A percentile compares a stretch with the other conserved stretches of the same genome.
These are phyloP conservation scores for Epirrhoe tristata DNA, from an alignment of 2,888 invertebrate species.

Conservation along the genomic window DNA sequence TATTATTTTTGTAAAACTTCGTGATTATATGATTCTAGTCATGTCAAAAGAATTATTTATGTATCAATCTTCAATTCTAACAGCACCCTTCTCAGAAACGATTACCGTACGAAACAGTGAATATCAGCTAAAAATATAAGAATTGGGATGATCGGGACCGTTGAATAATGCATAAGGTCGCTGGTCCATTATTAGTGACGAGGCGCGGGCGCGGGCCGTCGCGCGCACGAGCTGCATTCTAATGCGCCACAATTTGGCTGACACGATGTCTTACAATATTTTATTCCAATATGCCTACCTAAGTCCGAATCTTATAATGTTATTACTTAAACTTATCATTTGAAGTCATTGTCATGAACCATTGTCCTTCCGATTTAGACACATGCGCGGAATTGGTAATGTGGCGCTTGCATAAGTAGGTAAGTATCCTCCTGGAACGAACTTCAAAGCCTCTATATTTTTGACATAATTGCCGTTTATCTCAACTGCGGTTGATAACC, in stretches of 20 bases:
- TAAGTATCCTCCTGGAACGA: not conserved
- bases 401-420: constrained; percentile 6
- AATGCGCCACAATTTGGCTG: constrained; percentile 68
- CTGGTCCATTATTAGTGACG: constrained; percentile 73
- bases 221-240: constrained; percentile 82
- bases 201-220: constrained; percentile 62
- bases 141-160: constrained; percentile 66
- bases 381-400: constrained; percentile 37
- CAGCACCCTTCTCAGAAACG: constrained; percentile 41
- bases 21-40: not conserved
- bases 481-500: constrained; percentile 17
- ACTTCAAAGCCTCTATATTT: not conserved
- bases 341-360: constrained; percentile 46
- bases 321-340: constrained; percentile 62
- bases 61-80: constrained; percentile 11
- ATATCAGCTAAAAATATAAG: constrained; percentile 62
- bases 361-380: constrained; percentile 50
- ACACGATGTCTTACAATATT: constrained; percentile 68
- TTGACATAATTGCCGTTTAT: constrained; percentile 8
- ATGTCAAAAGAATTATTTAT: not conserved
- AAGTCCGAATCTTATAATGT: constrained; percentile 66
- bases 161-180: constrained; percentile 77
- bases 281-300: constrained; percentile 53
- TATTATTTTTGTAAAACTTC: not conserved
- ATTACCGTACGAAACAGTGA: constrained; percentile 34